Base-by-base conservation (phyloP, 2,888 invertebrate species). In the Ennomos fuscantarius region DNA sequence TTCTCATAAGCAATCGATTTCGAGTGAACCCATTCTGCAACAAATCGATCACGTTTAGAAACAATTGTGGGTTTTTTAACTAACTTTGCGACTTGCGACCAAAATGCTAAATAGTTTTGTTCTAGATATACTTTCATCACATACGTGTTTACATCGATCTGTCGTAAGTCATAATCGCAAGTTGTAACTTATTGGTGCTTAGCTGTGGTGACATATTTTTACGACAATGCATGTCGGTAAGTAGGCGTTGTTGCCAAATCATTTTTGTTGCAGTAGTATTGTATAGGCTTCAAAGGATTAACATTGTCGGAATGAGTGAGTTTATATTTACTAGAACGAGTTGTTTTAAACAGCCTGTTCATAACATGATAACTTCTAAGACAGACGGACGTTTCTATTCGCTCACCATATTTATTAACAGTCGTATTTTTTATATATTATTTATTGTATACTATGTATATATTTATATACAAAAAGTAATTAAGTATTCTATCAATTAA, bases 31-130 rank as follows among this genome's bases (percentile, higher is more conserved):
- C 42, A 68, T 72, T 68, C 63, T 63, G 70, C 65, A 73, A 73
- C 56, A 56, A 65, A 72, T 70, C 70, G 64, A 77, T 74, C 69
- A 68, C 53, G 63, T 69, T 70, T 68, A 55, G 67, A 70, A 76
- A 78, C 69, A 66, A 68, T 62, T 68, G 72, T 74, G 69, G 73
- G 74, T 70, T 65, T 63, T 59, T 62, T 60, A 60, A 57, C 54
- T 51, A 52, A 70, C 69, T 68, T 69, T 62, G 68, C 64, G 53
- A 63, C 57, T 55, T 62, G 68, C 64, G 53, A 63, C 57, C 55
- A 64, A 69, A 65, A 69, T 52, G 12, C 35, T 52, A 52, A 52
- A 52, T 36, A 37, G 44, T 43, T 57, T 24, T 63, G 57, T 49
- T 47, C 49, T 50, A 57, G 15, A 52, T 55, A 42, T 12, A 41